Conservation (phyloP, 1,140 invertebrate species). For the Matsumurasca onukii region DNA sequence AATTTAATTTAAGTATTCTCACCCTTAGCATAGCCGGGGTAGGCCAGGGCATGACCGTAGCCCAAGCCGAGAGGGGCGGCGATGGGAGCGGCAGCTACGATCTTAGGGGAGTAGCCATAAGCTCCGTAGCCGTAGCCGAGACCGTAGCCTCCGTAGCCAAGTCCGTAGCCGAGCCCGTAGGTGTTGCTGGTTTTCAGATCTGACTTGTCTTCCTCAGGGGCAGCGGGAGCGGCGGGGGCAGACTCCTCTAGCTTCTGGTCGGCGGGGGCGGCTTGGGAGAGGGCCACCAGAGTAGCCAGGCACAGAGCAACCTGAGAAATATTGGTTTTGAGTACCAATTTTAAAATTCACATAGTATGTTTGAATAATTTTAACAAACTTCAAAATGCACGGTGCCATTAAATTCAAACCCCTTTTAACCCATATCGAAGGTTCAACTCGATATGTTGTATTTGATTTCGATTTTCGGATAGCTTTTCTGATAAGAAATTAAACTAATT, state of each 20-base stretch:
- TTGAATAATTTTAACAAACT: no score
- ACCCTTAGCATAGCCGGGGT: no score
- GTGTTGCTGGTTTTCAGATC: conserved; percentile 9
- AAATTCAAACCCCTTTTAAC: no score
- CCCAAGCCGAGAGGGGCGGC: conserved; percentile 37
- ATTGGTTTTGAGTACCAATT: background rate
- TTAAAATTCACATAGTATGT: background rate
- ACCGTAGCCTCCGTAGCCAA: conserved; percentile 37
- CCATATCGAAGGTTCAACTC: no score
- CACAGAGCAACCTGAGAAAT: background rate
- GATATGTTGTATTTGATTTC: no score
- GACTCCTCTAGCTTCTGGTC: background rate
- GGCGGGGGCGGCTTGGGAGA: background rate
- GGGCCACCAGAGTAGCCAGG: background rate
- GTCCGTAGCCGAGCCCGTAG: conserved; percentile 11
- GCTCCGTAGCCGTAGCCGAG: conserved; percentile 41
- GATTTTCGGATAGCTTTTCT: no score
- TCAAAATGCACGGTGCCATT: no score
- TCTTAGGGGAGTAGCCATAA: conserved; percentile 31
- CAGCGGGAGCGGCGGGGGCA: background rate
- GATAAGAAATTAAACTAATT: no score
- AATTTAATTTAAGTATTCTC: no score
- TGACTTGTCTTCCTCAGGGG: background rate
- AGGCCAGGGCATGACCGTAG: no score
- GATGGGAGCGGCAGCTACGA: background rate